Percentiles rank a stretch among this genome's conserved stretches.
These are phyloP conservation scores for Oryzaephilus surinamensis DNA, from an alignment of 1,140 invertebrate genomes.

Conservation along the genomic window DNA sequence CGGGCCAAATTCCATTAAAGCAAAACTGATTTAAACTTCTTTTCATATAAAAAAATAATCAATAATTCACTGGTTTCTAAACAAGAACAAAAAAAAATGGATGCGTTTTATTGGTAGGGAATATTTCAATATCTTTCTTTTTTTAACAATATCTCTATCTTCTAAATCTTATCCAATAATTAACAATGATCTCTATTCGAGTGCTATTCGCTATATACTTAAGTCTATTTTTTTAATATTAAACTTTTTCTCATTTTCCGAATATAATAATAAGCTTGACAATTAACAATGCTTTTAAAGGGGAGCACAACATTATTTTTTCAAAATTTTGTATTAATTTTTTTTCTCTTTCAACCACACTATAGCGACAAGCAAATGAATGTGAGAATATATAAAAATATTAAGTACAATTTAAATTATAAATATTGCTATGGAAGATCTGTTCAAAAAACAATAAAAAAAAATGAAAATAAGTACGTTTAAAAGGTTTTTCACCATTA, in stretches of 20 bases:
- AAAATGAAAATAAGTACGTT: slow-evolving; percentile 1
- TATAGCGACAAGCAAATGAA: slow-evolving; percentile 20
- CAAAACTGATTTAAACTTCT: too few species aligned
- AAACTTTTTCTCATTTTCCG: too few species aligned
- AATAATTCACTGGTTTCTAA: slow-evolving; percentile 11
- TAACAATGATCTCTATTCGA: slow-evolving; percentile 34
- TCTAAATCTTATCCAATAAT: slow-evolving; percentile 31
- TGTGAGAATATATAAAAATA: slow-evolving; percentile 18
- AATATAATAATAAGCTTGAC: too few species aligned
- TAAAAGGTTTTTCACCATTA: too few species aligned
- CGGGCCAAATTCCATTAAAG: too few species aligned
- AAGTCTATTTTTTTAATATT: slow-evolving; percentile 6
- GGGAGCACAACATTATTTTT: too few species aligned
- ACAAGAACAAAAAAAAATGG: slow-evolving; percentile 7
- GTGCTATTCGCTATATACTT: slow-evolving; percentile 21
- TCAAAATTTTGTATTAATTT: too few species aligned
- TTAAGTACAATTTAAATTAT: slow-evolving; percentile 15
- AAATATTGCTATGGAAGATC: too few species aligned
- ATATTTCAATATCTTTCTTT: slow-evolving; percentile 10
- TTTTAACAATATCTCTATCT: slow-evolving; percentile 25
- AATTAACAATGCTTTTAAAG: slow-evolving; percentile 23
- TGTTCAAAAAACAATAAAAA: slow-evolving; percentile 7
- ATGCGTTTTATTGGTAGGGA: slow-evolving; percentile 10
- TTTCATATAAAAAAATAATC: slow-evolving; percentile 5
- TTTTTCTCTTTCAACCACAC: too few species aligned